Base-by-base conservation (phyloP, 30 jellyfish, hydroid and myxozoan genomes). In the Haliclystus octoradiatus region DNA sequence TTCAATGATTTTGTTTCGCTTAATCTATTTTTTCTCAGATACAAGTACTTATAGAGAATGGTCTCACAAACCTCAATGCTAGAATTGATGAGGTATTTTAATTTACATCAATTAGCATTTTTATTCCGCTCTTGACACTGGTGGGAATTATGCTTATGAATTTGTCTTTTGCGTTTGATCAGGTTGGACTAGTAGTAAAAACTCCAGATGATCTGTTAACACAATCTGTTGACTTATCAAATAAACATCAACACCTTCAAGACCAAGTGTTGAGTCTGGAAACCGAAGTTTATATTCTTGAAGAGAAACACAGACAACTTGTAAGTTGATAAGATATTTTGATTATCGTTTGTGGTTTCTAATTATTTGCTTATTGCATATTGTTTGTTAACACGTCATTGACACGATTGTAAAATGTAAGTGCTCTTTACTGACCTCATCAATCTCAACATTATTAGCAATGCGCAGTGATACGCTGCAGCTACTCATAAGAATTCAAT, bases 141-240 rank as follows among this genome's bases (percentile, higher is more conserved):
- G 19, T 5, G 9, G 9, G 57, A 5, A 40, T 40, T 40, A 19
- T 19, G 57, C 57, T 19, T 19, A 40, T 40, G 9, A 19, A 40
- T 40, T 40, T 40, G 9, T 40, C 19, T 40, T 5, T 40, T 40
- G 9, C 57, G 19, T 40, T 77, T 22, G 49, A 23, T 0, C 78
- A 88, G 89, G 40, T 80, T 28, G 89, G 71, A 49, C 26, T 80
- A 5, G 92, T 84, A 2, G 95, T 80, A 29, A 76, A 75, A 50
- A 88, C 97, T 7, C 97, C 97, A 0, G 35, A 68, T 23, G 97
- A 88, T 19, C 40, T 88, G n/a, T 69, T 88, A 1, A 49, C 74
- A 67, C 68, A 70, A 46, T 88, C 97, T 22, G 35, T 68, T 15
- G 62, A 71, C 0, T 62, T 88, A 25, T 81, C 97, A 19, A 81